These are phyloP conservation scores for Asbolus verrucosus DNA, from an alignment of 1,140 invertebrate genomes.

Conservation along the genomic window DNA sequence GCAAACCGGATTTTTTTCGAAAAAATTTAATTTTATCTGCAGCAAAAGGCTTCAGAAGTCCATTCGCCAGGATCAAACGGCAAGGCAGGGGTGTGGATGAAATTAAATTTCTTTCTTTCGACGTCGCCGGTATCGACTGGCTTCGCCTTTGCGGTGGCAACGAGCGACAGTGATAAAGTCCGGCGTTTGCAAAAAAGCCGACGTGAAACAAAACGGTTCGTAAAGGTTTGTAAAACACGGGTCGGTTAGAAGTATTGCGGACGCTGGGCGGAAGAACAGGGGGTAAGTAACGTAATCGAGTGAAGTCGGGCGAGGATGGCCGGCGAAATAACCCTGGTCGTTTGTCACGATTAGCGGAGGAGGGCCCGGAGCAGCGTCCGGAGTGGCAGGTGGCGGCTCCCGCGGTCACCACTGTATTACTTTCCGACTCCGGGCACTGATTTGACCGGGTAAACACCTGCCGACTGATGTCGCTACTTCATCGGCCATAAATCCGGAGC, in stretches of 20 bases:
- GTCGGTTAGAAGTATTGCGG: constrained; percentile 31
- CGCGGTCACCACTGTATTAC: constrained; percentile 61
- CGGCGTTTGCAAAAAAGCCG: constrained; percentile 16
- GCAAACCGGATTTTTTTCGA: too few species aligned
- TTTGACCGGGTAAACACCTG: constrained; percentile 44
- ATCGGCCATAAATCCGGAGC: constrained; percentile 52
- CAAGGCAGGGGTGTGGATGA: too few species aligned
- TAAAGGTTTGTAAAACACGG: constrained; percentile 34
- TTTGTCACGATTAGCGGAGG: constrained; percentile 62
- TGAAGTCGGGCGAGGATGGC: constrained; percentile 53
- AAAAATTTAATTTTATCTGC: too few species aligned
- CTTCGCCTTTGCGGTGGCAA: neutral
- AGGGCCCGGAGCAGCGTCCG: constrained; percentile 38
- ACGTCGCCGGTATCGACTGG: neutral
- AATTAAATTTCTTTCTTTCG: neutral
- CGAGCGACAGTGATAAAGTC: constrained; percentile 19
- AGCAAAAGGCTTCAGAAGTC: too few species aligned
- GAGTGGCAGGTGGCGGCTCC: constrained; percentile 58
- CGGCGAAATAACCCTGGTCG: constrained; percentile 59
- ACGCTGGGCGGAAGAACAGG: constrained; percentile 28
- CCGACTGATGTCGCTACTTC: constrained; percentile 59
- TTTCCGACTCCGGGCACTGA: constrained; percentile 58
- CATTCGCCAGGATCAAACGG: too few species aligned
- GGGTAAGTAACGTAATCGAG: constrained; percentile 52
- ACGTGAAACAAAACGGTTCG: neutral